phyloP scores from a whole-genome alignment of 2,113 vertebrate genomes.

The Sinocyclocheilus maitianheensis region DNA sequence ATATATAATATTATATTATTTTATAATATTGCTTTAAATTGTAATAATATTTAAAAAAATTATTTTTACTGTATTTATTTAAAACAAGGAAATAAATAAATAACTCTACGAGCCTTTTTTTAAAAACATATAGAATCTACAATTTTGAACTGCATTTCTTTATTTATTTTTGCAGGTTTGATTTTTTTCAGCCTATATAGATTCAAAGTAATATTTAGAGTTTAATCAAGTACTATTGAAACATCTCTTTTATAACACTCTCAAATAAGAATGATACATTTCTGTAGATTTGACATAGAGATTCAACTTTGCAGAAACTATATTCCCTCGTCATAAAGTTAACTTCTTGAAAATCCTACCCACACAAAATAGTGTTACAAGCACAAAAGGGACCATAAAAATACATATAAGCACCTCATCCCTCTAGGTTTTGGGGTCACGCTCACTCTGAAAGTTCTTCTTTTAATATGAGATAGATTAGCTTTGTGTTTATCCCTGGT shows the following conservation, averaged over 20 bases:
- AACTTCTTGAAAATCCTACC: not conserved
- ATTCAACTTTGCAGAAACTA: not conserved
- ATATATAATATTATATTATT: too few species aligned
- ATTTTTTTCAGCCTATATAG: not conserved
- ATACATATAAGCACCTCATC: not conserved
- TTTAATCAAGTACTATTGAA: not conserved
- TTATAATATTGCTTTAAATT: too few species aligned
- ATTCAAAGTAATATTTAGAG: not conserved
- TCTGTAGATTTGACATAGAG: not conserved
- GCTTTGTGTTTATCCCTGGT: conserved; percentile 65
- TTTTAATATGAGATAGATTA: conserved; percentile 64
- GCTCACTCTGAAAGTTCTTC: not conserved
- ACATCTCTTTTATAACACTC: not conserved
- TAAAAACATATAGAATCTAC: too few species aligned
- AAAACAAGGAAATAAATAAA: not conserved
- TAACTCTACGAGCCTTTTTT: too few species aligned
- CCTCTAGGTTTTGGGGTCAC: conserved; percentile 16
- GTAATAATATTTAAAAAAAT: too few species aligned
- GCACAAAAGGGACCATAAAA: conserved; percentile 41
- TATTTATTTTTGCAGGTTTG: too few species aligned
- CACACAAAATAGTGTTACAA: not conserved
- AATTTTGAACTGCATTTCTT: not conserved
- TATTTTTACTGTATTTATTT: not conserved
- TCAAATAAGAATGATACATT: conserved; percentile 1
- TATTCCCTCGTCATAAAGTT: not conserved